Evolutionary conservation across 1,140 invertebrate species (phyloP).

Genomic region (Dolichoris vasculosae): DNA sequence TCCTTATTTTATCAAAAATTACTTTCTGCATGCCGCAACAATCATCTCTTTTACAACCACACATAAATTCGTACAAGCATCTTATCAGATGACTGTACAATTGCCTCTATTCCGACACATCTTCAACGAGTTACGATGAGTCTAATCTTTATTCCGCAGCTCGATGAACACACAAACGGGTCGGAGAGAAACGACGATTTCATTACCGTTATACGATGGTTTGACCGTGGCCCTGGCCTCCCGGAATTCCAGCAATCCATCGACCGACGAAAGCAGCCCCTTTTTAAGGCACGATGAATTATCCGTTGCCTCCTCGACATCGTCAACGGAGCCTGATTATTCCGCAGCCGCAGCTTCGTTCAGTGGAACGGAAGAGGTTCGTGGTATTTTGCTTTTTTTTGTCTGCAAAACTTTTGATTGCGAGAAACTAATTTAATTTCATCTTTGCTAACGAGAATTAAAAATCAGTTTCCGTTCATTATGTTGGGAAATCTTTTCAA

Average conservation of each 20-base stretch:
- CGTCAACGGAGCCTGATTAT: not conserved
- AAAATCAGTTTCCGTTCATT: no score
- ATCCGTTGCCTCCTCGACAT: not conserved
- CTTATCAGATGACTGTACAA: no score
- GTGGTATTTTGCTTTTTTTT: not conserved
- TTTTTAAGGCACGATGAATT: conserved; percentile 29
- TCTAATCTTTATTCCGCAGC: not conserved
- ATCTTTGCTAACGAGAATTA: no score
- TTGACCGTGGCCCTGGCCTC: conserved; percentile 52
- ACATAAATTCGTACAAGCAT: no score
- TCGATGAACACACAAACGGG: conserved; percentile 15
- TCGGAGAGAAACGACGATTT: conserved; percentile 48
- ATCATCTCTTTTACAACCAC: no score
- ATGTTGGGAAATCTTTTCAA: no score
- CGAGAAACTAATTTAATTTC: no score
- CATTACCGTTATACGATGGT: conserved; percentile 58
- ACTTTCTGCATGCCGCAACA: no score
- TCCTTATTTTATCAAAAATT: no score
- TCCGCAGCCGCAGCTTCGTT: not conserved
- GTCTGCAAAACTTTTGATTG: no score
- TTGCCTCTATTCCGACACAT: not conserved
- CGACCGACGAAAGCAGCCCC: conserved; percentile 22
- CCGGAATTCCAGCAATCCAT: not conserved
- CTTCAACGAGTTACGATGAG: not conserved
- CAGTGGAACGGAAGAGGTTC: not conserved